These are phyloP conservation scores for Hirtodrosophila histrioides DNA, from an alignment of 2,888 invertebrate species.

Conservation along the genomic window DNA sequence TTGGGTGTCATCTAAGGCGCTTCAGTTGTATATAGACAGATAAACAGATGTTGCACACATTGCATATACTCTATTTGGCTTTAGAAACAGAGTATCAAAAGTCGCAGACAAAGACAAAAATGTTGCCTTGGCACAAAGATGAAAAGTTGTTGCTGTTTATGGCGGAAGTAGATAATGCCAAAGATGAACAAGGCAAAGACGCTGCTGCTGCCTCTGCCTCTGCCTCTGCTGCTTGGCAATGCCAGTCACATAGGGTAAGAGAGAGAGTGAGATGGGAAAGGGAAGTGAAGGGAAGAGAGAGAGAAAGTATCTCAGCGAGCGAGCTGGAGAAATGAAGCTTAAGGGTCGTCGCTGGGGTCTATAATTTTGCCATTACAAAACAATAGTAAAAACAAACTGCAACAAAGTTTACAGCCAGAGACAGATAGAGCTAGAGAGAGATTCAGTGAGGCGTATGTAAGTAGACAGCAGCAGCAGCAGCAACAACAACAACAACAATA, in stretches of 20 bases:
- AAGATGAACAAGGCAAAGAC: slow-evolving; percentile 73
- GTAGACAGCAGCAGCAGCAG: slow-evolving; percentile 25
- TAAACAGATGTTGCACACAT: too few species aligned
- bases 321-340: slow-evolving; percentile 60
- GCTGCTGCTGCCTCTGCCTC: slow-evolving; percentile 16
- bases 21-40: too few species aligned
- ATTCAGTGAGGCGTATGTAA: slow-evolving; percentile 55
- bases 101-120: slow-evolving; percentile 60
- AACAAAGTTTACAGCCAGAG: slow-evolving; percentile 61
- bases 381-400: slow-evolving; percentile 77
- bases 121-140: slow-evolving; percentile 76
- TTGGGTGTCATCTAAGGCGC: too few species aligned
- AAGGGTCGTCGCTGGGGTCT: slow-evolving; percentile 73
- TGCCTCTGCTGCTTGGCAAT: slow-evolving; percentile 38
- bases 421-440: not conserved
- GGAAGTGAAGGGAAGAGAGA: not conserved
- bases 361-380: slow-evolving; percentile 81
- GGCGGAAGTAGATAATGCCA: slow-evolving; percentile 78
- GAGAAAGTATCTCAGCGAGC: slow-evolving; percentile 9
- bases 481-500: slow-evolving; percentile 31
- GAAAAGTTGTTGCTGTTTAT: slow-evolving; percentile 79
- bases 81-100: not conserved
- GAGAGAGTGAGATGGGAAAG: slow-evolving; percentile 1
- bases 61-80: too few species aligned
- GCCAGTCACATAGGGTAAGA: slow-evolving; percentile 42